Conservation (phyloP, 2,888 invertebrate genomes). For the Nymphalis urticae region DNA sequence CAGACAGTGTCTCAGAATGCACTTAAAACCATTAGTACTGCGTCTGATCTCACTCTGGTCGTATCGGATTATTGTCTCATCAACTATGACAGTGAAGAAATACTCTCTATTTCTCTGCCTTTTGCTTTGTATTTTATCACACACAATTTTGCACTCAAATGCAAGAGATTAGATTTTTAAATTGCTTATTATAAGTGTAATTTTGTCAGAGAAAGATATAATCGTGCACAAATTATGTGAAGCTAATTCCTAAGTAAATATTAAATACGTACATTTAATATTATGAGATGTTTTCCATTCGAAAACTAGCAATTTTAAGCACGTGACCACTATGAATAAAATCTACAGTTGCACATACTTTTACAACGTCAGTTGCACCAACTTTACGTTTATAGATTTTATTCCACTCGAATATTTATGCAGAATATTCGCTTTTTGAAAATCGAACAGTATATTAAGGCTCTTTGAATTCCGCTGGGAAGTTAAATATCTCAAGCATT, state of each 20-base stretch:
- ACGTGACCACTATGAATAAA: constrained; percentile 4
- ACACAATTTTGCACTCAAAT: no score
- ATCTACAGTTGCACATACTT: neutral
- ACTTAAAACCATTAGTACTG: no score
- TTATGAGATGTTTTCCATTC: neutral
- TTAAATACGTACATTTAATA: neutral
- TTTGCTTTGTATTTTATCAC: no score
- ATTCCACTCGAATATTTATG: constrained; percentile 42
- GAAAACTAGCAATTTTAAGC: neutral
- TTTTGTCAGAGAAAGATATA: no score
- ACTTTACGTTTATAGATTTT: constrained; percentile 38
- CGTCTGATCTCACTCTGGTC: no score
- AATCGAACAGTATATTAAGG: constrained; percentile 34
- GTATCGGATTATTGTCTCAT: no score
- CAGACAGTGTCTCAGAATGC: no score
- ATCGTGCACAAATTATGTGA: no score
- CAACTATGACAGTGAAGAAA: no score
- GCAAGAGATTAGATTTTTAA: no score
- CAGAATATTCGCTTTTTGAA: constrained; percentile 36
- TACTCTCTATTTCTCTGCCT: no score
- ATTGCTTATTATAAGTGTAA: no score
- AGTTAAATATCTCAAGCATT: constrained; percentile 20
- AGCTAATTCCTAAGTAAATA: neutral
- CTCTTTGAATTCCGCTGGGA: constrained; percentile 24
- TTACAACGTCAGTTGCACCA: constrained; percentile 9